Evolutionary conservation across 2,888 invertebrate genomes (phyloP).

Genomic region (Agonopterix alstromeriana): DNA sequence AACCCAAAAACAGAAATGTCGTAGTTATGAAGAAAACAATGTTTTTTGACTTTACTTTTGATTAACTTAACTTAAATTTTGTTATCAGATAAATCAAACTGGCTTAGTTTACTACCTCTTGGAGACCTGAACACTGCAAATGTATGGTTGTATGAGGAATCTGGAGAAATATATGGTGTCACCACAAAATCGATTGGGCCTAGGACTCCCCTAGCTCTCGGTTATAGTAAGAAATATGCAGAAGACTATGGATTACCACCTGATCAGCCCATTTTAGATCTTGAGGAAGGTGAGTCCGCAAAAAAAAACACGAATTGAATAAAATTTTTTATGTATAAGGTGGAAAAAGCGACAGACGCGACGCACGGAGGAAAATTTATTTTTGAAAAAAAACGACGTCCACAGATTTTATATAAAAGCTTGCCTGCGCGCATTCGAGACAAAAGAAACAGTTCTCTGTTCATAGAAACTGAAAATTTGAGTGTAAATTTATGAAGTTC

Average conservation of each 20-base stretch:
- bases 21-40: too few relatives aligned
- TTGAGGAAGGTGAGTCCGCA: slow-evolving; percentile 24
- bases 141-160: slow-evolving; percentile 48
- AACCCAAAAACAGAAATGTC: too few relatives aligned
- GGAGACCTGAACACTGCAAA: slow-evolving; percentile 39
- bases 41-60: too few relatives aligned
- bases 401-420: too few relatives aligned
- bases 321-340: neutral
- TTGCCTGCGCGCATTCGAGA: too few relatives aligned
- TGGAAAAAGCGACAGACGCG: neutral
- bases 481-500: too few relatives aligned
- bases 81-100: slow-evolving; percentile 48
- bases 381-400: too few relatives aligned
- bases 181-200: slow-evolving; percentile 30
- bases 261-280: slow-evolving; percentile 30
- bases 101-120: slow-evolving; percentile 43
- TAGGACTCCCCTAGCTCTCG: slow-evolving; percentile 33
- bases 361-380: neutral
- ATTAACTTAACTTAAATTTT: neutral
- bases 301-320: neutral
- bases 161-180: slow-evolving; percentile 34
- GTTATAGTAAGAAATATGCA: slow-evolving; percentile 43
- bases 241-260: slow-evolving; percentile 25
- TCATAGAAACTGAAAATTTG: too few relatives aligned
- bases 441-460: too few relatives aligned